Percentiles rank a stretch among this genome's conserved stretches.
Evolutionary conservation across 2,113 vertebrate genomes (phyloP).

Genomic region (Gymnarchus niloticus): DNA sequence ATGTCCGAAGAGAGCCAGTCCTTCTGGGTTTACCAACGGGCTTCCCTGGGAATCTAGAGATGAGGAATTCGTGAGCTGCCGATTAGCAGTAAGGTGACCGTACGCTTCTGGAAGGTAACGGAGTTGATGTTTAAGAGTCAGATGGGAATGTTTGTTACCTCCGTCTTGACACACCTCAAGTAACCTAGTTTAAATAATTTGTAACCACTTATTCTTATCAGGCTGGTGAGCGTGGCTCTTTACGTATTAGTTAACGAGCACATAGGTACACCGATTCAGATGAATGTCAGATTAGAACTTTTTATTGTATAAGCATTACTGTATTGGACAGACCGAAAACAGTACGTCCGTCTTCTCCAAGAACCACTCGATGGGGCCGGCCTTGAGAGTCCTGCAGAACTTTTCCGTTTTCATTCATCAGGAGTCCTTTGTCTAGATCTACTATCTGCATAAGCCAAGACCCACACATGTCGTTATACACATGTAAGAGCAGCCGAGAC

Average conservation of each 20-base stretch:
- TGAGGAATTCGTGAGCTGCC: constrained; percentile 25
- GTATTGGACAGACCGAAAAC: constrained; percentile 76
- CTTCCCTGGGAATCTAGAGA: constrained; percentile 80
- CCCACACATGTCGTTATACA: not conserved
- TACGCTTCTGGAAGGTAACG: too few species aligned
- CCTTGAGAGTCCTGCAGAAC: constrained; percentile 90
- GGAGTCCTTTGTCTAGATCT: constrained; percentile 81
- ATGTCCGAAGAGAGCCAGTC: constrained; percentile 87
- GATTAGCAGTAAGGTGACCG: not conserved
- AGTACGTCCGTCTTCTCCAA: constrained; percentile 89
- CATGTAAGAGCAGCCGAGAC: too few species aligned
- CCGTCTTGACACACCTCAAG: not conserved
- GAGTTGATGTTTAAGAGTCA: not conserved
- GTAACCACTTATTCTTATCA: too few species aligned
- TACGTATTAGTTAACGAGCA: too few species aligned
- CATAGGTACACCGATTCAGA: not conserved
- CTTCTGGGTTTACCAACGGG: constrained; percentile 83
- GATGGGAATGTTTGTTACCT: not conserved
- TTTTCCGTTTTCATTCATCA: constrained; percentile 85
- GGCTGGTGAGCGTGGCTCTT: too few species aligned
- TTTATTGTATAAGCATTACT: not conserved
- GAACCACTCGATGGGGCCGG: constrained; percentile 80
- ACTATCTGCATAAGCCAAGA: constrained; percentile 66
- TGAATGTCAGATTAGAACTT: not conserved
- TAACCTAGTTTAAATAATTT: not conserved